Evolutionary conservation across 2,797 vertebrate genomes (phyloP).

Genomic region (Sebastes taczanowskii): DNA sequence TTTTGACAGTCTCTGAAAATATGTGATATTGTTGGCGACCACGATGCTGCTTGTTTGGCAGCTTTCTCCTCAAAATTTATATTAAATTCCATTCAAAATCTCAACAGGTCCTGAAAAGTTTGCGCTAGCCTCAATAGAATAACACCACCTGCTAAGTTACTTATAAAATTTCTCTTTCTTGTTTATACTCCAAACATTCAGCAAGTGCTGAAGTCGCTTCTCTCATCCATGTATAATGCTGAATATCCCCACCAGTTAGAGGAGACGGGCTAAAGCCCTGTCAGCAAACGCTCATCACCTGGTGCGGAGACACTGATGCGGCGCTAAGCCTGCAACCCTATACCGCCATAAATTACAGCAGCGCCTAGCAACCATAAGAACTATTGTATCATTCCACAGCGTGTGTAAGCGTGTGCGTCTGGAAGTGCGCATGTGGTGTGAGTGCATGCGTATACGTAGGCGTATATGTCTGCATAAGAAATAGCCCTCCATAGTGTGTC

Average conservation of each 20-base stretch:
- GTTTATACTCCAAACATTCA: slow-evolving; percentile 40
- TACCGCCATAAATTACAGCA: slow-evolving; percentile 64
- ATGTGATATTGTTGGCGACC: slow-evolving; percentile 54
- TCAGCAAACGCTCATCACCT: slow-evolving; percentile 56
- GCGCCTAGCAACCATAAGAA: slow-evolving; percentile 64
- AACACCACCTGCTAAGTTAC: slow-evolving; percentile 21
- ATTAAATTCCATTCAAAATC: slow-evolving; percentile 49
- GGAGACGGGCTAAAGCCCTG: slow-evolving; percentile 7
- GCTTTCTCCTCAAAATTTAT: slow-evolving; percentile 41
- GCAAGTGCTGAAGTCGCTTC: not conserved
- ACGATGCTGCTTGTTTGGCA: slow-evolving; percentile 20
- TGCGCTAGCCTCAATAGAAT: slow-evolving; percentile 21
- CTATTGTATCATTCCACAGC: slow-evolving; percentile 43
- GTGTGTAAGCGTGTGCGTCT: slow-evolving; percentile 9
- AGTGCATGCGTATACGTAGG: slow-evolving; percentile 4
- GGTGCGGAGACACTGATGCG: slow-evolving; percentile 57
- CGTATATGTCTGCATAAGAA: slow-evolving; percentile 54
- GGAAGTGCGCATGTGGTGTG: slow-evolving; percentile 12
- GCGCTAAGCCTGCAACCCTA: slow-evolving; percentile 68
- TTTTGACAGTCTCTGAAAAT: slow-evolving; percentile 44
- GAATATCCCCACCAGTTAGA: slow-evolving; percentile 12
- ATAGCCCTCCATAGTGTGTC: slow-evolving; percentile 52
- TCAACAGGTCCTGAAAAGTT: slow-evolving; percentile 25
- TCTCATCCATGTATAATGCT: not conserved
- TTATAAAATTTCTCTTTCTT: slow-evolving; percentile 15